These are phyloP conservation scores for Sebastes fasciatus DNA, from an alignment of 2,113 vertebrate species.

Conservation along the genomic window DNA sequence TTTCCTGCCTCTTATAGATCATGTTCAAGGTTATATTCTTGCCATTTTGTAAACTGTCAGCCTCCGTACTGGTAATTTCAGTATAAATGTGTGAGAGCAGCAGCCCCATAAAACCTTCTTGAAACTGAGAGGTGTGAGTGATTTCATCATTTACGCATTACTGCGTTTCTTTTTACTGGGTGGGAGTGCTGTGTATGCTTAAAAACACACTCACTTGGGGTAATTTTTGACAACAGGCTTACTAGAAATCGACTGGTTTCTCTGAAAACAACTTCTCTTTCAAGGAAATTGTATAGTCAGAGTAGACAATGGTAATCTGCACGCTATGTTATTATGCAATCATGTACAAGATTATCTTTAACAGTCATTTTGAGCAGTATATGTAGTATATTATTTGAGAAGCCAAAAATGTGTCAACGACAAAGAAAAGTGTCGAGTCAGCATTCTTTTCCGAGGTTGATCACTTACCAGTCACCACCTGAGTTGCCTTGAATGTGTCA, in stretches of 20 bases:
- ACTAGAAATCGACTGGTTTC: not conserved
- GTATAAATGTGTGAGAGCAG: not conserved
- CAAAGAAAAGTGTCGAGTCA: not conserved
- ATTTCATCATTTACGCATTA: not conserved
- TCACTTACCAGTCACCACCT: not conserved
- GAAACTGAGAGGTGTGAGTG: conserved; percentile 15
- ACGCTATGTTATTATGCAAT: not conserved
- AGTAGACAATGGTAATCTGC: not conserved
- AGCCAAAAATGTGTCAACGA: not conserved
- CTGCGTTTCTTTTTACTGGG: too few relatives aligned
- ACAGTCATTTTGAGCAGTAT: not conserved
- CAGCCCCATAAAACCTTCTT: not conserved
- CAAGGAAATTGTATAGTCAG: too few relatives aligned
- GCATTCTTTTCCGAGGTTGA: not conserved
- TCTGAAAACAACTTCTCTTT: not conserved
- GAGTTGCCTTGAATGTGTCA: not conserved
- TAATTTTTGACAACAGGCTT: not conserved
- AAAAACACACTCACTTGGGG: not conserved
- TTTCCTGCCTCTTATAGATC: not conserved
- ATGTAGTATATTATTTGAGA: not conserved
- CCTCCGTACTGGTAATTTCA: not conserved
- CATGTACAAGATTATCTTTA: not conserved
- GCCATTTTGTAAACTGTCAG: not conserved
- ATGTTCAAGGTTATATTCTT: not conserved
- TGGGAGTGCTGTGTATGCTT: not conserved